Evolutionary conservation across 2,888 invertebrate species (phyloP), one percentile per base, ranked within the genome.

Genomic region (Marronus borbonicus): DNA sequence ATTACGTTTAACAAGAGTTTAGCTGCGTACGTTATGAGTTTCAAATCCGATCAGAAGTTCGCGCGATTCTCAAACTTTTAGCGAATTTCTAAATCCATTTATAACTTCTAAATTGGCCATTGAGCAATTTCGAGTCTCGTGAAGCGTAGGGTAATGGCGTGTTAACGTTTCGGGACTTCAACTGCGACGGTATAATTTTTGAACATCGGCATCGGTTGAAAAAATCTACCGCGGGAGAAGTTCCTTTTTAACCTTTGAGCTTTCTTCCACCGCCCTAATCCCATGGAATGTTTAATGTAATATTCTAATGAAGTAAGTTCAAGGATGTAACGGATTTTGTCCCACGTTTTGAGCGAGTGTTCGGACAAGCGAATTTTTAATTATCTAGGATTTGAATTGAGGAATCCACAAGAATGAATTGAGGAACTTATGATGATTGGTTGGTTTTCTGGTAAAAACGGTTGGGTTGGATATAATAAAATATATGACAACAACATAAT

Each of bases 41-140:
- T 62, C 12, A 24, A 31, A 65, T 65, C 12, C 17, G 39, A 12
- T 17, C 36, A 44, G 20, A 65, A 65, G 65, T 65, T 65, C 20
- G 39, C 39, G 28, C 24, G 17, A 36, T 36, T 20, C 60, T 60
- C 24, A 17, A 65, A 8, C 10, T 39, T 65, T 65, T 44, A 44
- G n/a, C n/a, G 36, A 44, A 44, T 65, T 64, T 28, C 39, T 8
- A 12, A 28, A 60, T 60, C 28, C 24, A 28, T 24, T 60, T 60
- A 24, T 44, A 65, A 65, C 65, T 65, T 65, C n/a, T 65, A 65
- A 65, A 65, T 65, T 44, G n/a, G 28, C n/a, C 28, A 20, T 44
- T 17, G 36, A 28, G 39, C n/a, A 5, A 20, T 65, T 65, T 0
- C n/a, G 20, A 44, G 65, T 44, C 3, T 17, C 8, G 20, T 7